Conservation (phyloP, 1,140 invertebrate species). For the Drosophila ambigua region DNA sequence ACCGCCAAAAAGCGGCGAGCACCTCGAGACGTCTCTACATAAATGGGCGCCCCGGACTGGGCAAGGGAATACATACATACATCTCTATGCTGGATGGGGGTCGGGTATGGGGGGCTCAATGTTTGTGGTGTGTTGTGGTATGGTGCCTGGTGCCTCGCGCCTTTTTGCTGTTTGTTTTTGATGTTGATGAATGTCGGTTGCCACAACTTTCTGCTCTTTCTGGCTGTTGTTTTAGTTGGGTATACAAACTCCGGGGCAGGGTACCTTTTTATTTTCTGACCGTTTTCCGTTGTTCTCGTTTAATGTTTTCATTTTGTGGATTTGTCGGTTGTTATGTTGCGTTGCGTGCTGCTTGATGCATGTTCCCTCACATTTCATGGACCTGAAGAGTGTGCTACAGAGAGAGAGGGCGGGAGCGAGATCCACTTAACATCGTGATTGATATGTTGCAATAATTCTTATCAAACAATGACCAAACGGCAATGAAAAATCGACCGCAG, state of each 20-base stretch:
- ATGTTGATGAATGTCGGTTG: constrained; percentile 79
- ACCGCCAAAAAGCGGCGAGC: constrained; percentile 75
- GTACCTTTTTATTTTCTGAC: constrained; percentile 30
- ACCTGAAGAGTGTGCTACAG: neutral
- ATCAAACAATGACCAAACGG: constrained; percentile 69
- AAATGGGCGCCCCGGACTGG: constrained; percentile 39
- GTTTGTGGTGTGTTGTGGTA: constrained; percentile 42
- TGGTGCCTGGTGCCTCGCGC: constrained; percentile 34
- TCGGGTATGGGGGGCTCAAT: neutral
- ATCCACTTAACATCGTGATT: constrained; percentile 81
- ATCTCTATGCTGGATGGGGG: constrained; percentile 1
- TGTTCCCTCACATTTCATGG: constrained; percentile 70
- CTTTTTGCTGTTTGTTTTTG: constrained; percentile 78
- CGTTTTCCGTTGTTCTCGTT: constrained; percentile 58
- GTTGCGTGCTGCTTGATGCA: constrained; percentile 79
- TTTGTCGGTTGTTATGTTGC: constrained; percentile 46
- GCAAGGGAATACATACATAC: neutral
- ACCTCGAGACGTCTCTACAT: constrained; percentile 69
- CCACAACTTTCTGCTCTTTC: constrained; percentile 54
- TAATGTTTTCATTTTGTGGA: constrained; percentile 75
- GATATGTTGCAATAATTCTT: constrained; percentile 83
- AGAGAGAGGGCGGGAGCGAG: neutral
- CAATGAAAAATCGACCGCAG: constrained; percentile 61
- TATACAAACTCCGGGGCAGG: constrained; percentile 8
- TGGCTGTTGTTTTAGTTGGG: constrained; percentile 50